Conservation (phyloP, 2,113 vertebrate species). For the Seriola quinqueradiata region DNA sequence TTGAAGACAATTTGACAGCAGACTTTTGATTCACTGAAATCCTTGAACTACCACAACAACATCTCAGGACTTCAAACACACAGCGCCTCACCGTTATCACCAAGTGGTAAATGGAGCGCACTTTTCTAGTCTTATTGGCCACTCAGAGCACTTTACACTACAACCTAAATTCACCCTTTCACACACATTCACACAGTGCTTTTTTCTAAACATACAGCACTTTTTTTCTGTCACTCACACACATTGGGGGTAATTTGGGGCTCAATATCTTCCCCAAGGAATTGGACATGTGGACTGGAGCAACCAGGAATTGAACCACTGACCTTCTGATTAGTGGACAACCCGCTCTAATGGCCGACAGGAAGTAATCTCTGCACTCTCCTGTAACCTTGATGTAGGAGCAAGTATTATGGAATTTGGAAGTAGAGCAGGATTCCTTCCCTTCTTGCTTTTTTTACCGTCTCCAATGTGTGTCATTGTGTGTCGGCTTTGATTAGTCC, state of each 20-base stretch:
- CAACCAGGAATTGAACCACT: too few species aligned
- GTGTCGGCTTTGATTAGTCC: constrained; percentile 46
- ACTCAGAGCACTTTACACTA: too few species aligned
- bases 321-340: too few species aligned
- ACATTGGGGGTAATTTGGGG: too few species aligned
- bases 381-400: not conserved
- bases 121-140: too few species aligned
- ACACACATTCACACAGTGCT: too few species aligned
- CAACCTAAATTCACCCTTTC: too few species aligned
- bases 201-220: too few species aligned
- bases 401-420: not conserved
- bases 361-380: not conserved
- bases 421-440: constrained; percentile 39
- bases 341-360: not conserved
- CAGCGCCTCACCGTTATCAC: not conserved
- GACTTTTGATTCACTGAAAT: not conserved
- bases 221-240: too few species aligned
- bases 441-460: not conserved
- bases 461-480: constrained; percentile 38
- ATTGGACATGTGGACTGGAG: too few species aligned
- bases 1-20: constrained; percentile 43
- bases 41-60: not conserved
- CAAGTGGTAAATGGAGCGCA: too few species aligned
- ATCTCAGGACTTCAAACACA: not conserved
- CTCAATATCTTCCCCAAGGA: too few species aligned